phyloP scores from a whole-genome alignment of 2,888 invertebrate genomes.

The Drosophila rubida region DNA sequence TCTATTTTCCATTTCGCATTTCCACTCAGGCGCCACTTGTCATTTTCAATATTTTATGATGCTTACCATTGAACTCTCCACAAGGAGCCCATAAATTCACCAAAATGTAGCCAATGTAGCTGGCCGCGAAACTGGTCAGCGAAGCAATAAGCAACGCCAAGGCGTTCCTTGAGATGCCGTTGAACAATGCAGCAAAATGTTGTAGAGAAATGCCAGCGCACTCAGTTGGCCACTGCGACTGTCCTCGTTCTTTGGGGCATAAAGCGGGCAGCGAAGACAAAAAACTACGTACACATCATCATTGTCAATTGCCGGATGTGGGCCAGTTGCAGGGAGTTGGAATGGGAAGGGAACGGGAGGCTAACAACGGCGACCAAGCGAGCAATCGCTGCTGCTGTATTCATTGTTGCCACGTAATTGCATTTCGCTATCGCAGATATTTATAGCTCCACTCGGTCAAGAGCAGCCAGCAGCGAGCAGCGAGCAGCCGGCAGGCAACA shows the following conservation, averaged over 20 bases:
- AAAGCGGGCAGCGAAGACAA: slow-evolving; percentile 67
- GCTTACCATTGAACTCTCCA: slow-evolving; percentile 79
- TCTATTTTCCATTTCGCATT: not conserved
- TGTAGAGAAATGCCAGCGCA: slow-evolving; percentile 62
- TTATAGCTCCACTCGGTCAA: slow-evolving; percentile 84
- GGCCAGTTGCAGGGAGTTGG: slow-evolving; percentile 25
- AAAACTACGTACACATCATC: slow-evolving; percentile 79
- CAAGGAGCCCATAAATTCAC: slow-evolving; percentile 78
- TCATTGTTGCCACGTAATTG: slow-evolving; percentile 84
- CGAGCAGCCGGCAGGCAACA: slow-evolving; percentile 3
- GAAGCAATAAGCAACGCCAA: not conserved
- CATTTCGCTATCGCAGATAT: slow-evolving; percentile 84
- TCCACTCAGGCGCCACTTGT: slow-evolving; percentile 42
- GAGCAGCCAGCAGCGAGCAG: slow-evolving; percentile 56
- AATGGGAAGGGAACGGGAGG: slow-evolving; percentile 1
- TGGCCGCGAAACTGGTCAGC: slow-evolving; percentile 24
- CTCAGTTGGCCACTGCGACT: slow-evolving; percentile 6
- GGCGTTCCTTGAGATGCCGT: slow-evolving; percentile 57
- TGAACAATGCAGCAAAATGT: slow-evolving; percentile 69
- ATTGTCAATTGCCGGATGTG: slow-evolving; percentile 78
- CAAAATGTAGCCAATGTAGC: slow-evolving; percentile 61
- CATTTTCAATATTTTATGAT: slow-evolving; percentile 81
- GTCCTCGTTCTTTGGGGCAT: slow-evolving; percentile 37
- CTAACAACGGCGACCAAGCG: slow-evolving; percentile 56
- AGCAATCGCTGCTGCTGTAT: slow-evolving; percentile 79